A percentile compares a stretch with the other conserved stretches of the same genome.
Conservation (phyloP, 1,140 invertebrate genomes). For the Drosophila parvula region DNA sequence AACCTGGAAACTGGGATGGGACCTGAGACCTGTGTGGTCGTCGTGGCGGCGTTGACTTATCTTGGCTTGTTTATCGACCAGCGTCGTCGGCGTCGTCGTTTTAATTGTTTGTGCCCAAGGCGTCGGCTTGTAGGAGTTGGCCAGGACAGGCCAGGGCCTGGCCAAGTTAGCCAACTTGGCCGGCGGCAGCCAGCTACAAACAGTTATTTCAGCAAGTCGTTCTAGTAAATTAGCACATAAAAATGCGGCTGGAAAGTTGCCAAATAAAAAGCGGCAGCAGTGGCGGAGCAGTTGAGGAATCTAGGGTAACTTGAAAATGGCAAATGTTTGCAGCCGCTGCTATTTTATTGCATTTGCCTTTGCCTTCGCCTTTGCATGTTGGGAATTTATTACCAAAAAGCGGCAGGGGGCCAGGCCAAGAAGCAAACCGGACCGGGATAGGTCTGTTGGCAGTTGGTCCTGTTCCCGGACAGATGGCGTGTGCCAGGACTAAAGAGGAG, state of each 20-base stretch:
- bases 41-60: constrained; percentile 57
- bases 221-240: constrained; percentile 70
- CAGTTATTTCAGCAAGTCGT: constrained; percentile 72
- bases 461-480: constrained; percentile 70
- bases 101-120: constrained; percentile 76
- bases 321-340: constrained; percentile 68
- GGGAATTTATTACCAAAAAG: constrained; percentile 69
- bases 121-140: constrained; percentile 67
- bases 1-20: background rate
- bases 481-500: constrained; percentile 48
- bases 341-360: constrained; percentile 67
- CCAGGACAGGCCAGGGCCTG: constrained; percentile 18
- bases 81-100: constrained; percentile 53
- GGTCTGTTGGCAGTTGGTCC: constrained; percentile 32
- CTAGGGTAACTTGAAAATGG: constrained; percentile 69
- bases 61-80: constrained; percentile 74
- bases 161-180: constrained; percentile 3
- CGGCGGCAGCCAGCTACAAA: constrained; percentile 37
- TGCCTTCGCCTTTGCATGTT: constrained; percentile 68
- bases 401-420: constrained; percentile 21
- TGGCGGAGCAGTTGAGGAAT: constrained; percentile 46
- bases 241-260: constrained; percentile 68
- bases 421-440: constrained; percentile 15
- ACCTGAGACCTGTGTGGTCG: constrained; percentile 64
- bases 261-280: constrained; percentile 45